Evolutionary conservation across 2,888 invertebrate species (phyloP).

Genomic region (Euzetes globulus): DNA sequence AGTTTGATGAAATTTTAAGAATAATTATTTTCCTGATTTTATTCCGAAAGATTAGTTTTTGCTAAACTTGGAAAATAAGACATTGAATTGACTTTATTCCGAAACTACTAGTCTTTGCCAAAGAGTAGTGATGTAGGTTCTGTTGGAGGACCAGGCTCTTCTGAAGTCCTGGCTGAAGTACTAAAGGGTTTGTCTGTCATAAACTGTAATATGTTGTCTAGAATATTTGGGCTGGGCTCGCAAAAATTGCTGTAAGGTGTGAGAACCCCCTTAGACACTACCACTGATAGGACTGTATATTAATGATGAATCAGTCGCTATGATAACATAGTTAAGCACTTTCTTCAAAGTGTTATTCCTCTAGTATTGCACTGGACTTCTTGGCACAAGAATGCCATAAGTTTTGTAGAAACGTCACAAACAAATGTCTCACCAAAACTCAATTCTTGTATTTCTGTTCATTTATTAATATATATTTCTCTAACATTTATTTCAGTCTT

Average conservation of each 20-base stretch:
- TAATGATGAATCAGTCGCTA: conserved; percentile 13
- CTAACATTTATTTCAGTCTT: not conserved
- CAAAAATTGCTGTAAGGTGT: too few species aligned
- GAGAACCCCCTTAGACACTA: not conserved
- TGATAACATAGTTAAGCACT: not conserved
- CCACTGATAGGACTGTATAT: not conserved
- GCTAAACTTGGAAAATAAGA: too few species aligned
- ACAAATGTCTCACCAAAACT: conserved; percentile 3
- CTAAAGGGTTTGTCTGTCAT: too few species aligned
- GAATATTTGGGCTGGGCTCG: too few species aligned
- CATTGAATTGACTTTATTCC: too few species aligned
- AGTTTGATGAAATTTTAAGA: not conserved
- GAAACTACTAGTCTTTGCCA: too few species aligned
- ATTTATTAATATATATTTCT: not conserved
- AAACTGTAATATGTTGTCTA: too few species aligned
- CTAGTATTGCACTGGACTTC: not conserved
- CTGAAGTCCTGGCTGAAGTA: too few species aligned
- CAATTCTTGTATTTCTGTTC: conserved; percentile 1
- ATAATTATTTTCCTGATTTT: too few species aligned
- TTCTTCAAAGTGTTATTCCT: not conserved
- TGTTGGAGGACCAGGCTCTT: too few species aligned
- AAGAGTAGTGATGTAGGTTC: too few species aligned
- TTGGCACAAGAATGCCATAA: not conserved
- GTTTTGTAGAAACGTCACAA: not conserved
- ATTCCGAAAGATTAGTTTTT: too few species aligned